Percentiles rank a stretch among this genome's conserved stretches.
These are phyloP conservation scores for Campopleginae sp. DNA, from an alignment of 2,888 invertebrate species.

Conservation along the genomic window DNA sequence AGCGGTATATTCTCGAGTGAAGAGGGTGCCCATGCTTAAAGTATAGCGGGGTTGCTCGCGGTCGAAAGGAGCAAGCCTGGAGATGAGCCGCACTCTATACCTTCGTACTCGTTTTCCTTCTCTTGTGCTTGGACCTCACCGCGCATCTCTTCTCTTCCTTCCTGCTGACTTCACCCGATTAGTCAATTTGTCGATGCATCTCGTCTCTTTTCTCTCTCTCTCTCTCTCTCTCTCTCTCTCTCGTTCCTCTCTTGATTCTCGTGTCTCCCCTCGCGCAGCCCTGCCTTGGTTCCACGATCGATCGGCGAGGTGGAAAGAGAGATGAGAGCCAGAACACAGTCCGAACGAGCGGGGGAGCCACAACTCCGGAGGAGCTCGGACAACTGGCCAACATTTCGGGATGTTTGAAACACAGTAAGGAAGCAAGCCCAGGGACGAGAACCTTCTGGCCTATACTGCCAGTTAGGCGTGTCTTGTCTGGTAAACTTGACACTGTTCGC, in stretches of 20 bases:
- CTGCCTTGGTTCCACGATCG: constrained; percentile 69
- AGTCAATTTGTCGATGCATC: constrained; percentile 71
- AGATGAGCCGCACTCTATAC: constrained; percentile 27
- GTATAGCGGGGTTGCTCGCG: constrained; percentile 60
- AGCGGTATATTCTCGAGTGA: constrained; percentile 65
- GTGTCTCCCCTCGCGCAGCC: constrained; percentile 37
- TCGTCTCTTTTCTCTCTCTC: constrained; percentile 41
- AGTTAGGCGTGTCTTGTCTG: constrained; percentile 56
- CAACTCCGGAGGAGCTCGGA: constrained; percentile 45
- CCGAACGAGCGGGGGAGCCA: constrained; percentile 56
- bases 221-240: not conserved
- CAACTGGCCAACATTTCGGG: constrained; percentile 51
- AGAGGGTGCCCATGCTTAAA: constrained; percentile 55
- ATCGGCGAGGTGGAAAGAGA: constrained; percentile 65
- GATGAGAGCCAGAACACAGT: constrained; percentile 55
- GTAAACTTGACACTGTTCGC: constrained; percentile 47
- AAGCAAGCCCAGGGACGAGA: constrained; percentile 39
- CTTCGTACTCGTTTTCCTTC: constrained; percentile 40
- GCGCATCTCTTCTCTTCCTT: constrained; percentile 68
- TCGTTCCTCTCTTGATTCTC: constrained; percentile 57
- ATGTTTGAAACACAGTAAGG: constrained; percentile 49
- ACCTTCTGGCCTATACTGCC: constrained; percentile 64
- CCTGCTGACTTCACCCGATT: constrained; percentile 72
- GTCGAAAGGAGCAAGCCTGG: constrained; percentile 45
- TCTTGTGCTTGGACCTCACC: constrained; percentile 55